Percentiles rank a stretch among this genome's conserved stretches.
phyloP scores from a whole-genome alignment of 2,797 vertebrate genomes.

The Pseudochirops corinnae region DNA sequence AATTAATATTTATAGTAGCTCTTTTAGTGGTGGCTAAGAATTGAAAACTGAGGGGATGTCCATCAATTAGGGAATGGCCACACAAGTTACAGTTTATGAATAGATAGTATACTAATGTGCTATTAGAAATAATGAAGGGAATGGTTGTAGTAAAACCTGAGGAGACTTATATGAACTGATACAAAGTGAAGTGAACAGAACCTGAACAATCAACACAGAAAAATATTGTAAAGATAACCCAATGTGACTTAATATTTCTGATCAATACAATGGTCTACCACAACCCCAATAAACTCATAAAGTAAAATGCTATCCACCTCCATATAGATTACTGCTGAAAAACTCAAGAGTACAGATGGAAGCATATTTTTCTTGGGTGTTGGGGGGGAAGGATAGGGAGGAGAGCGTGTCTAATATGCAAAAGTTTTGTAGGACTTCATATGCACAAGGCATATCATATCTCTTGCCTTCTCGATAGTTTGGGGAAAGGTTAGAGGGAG shows the following conservation, averaged over 20 bases:
- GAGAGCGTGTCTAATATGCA: neutral
- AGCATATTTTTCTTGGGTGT: neutral
- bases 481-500: neutral
- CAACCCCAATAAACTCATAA: neutral
- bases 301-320: neutral
- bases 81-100: neutral
- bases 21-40: neutral
- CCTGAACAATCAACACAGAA: neutral
- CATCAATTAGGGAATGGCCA: neutral
- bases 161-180: neutral
- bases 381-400: neutral
- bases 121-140: neutral
- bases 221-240: neutral
- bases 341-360: neutral
- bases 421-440: neutral
- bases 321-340: neutral
- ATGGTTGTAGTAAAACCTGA: neutral
- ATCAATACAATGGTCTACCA: neutral
- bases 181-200: neutral
- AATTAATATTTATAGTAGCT: neutral
- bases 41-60: neutral
- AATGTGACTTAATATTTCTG: neutral
- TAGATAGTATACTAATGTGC: neutral
- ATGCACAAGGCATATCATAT: neutral
- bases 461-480: neutral